Base-by-base conservation (phyloP, 2,113 vertebrate genomes). In the Amazona vittata region DNA sequence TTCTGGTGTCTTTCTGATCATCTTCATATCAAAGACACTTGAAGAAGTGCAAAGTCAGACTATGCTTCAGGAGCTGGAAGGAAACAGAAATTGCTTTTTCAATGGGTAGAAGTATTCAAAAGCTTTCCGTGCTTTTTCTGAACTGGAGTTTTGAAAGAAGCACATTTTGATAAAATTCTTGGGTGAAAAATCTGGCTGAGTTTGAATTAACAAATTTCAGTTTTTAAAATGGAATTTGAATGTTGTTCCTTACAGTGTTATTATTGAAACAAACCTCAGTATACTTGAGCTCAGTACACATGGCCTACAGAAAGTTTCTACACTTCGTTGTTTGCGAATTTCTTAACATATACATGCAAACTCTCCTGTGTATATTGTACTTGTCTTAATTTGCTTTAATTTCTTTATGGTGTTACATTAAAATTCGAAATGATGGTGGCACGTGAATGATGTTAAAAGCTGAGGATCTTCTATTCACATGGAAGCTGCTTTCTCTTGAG, bases 401-500 rank as follows among this genome's bases (percentile, higher is more conserved):
- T 92, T 95, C 37, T 88, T 73, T 75, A 52, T 67, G 46, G 18
- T 57, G 21, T 74, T 29, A 4, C 35, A 81, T 73, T 86, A 65
- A 93, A 94, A 83, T 77, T 80, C 15, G 18, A 86, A 52, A 57
- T 80, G 22, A 74, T 52, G 6, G 8, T 88, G 83, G 71, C 35
- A 46, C 44, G 46, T 6, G 26, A 80, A 73, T 60, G 35, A 79
- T 89, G n/a, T 92, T 73, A 77, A 93, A 81, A 19, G 86, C 31
- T 82, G 46, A 52, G 20, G 46, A 74, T 33, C 31, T 89, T 92
- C 74, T 84, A 70, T 86, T 90, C 43, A 33, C 14, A 31, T 84
- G 17, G 46, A 96, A 84, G 22, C 22, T 92, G 55, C 29, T 94
- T 94, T 90, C 79, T 70, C 73, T 90, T 68, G 64, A 86, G 73